phyloP scores from a whole-genome alignment of 2,797 vertebrate genomes.

The Channa striata region DNA sequence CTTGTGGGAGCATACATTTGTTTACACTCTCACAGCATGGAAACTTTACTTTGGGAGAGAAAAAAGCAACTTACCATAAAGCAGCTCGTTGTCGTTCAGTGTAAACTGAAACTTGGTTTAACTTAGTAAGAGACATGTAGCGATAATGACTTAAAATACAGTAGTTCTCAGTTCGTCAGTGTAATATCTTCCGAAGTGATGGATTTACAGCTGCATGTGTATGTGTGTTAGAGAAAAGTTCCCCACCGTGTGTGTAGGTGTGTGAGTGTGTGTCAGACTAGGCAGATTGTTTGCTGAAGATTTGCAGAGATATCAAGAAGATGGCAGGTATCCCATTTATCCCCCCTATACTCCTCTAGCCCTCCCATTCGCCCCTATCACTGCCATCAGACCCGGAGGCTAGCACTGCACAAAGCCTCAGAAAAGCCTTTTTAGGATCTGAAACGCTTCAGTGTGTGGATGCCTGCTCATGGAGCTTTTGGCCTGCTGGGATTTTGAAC shows the following conservation, averaged over 20 bases:
- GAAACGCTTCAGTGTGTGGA: conserved; percentile 48
- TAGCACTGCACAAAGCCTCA: conserved; percentile 56
- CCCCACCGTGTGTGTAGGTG: conserved; percentile 18
- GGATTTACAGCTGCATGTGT: neutral
- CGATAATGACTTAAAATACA: no score
- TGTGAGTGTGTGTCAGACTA: conserved; percentile 38
- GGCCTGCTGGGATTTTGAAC: conserved; percentile 1
- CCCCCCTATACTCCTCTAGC: conserved; percentile 59
- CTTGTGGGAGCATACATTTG: no score
- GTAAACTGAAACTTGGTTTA: no score
- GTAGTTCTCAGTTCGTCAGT: no score
- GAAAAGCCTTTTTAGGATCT: conserved; percentile 65
- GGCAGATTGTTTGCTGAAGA: conserved; percentile 67
- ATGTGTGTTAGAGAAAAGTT: conserved; percentile 15
- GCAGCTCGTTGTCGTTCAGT: no score
- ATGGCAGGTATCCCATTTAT: conserved; percentile 69
- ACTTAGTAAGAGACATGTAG: no score
- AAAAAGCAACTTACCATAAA: no score
- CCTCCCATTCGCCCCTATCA: conserved; percentile 64
- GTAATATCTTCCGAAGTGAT: neutral
- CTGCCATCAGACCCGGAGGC: conserved; percentile 69
- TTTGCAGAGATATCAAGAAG: conserved; percentile 65
- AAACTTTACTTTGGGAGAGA: no score
- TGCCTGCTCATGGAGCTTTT: conserved; percentile 14
- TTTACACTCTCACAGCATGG: no score